A percentile compares a stretch with the other conserved stretches of the same genome.
These are phyloP conservation scores for Megatriorchis doriae DNA, from an alignment of 2,113 vertebrate species.

Conservation along the genomic window DNA sequence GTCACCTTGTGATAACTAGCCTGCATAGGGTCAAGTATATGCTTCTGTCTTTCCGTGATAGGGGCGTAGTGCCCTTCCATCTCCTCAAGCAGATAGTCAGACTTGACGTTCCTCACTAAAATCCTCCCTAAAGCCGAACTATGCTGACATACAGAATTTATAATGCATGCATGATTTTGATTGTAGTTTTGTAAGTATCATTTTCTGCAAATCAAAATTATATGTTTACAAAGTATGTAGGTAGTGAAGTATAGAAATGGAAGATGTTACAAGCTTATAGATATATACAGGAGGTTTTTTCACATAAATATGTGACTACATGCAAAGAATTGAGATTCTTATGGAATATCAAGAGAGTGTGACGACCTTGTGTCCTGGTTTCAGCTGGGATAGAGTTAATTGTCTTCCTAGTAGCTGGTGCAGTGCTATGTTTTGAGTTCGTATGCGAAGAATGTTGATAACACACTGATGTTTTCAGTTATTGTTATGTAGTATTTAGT, in stretches of 20 bases:
- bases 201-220: background rate
- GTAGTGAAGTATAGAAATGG: background rate
- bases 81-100: background rate
- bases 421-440: too few species aligned
- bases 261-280: background rate
- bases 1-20: background rate
- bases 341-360: background rate
- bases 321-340: background rate
- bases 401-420: too few species aligned
- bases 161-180: background rate
- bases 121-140: background rate
- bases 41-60: slow-evolving; percentile 8
- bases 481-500: too few species aligned
- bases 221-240: background rate
- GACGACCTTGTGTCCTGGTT: background rate
- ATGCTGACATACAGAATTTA: background rate
- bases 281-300: background rate
- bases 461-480: too few species aligned
- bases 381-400: too few species aligned
- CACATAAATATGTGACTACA: background rate
- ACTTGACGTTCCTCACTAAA: background rate
- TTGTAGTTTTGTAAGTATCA: background rate
- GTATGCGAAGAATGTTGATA: too few species aligned
- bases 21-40: background rate
- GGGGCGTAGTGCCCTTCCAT: background rate